These are phyloP conservation scores for Hedya salicella DNA, from an alignment of 2,888 invertebrate genomes.

Conservation along the genomic window DNA sequence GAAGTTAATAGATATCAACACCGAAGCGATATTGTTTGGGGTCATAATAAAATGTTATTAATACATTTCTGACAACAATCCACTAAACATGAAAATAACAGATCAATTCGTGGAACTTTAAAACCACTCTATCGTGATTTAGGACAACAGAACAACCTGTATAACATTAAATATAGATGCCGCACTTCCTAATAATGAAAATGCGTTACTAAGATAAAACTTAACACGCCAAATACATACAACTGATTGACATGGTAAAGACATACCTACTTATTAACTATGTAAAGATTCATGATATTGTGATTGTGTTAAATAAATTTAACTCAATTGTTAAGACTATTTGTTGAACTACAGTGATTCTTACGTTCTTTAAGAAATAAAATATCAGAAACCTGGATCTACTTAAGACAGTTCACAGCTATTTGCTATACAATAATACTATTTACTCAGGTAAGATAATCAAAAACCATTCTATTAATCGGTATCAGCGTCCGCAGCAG, in stretches of 20 bases:
- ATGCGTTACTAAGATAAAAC: background rate
- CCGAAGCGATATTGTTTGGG: background rate
- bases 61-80: background rate
- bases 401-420: constrained; percentile 12
- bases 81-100: background rate
- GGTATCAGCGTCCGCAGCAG: constrained; percentile 20
- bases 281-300: background rate
- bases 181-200: background rate
- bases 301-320: background rate
- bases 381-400: constrained; percentile 6
- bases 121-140: too few species aligned
- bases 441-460: constrained; percentile 14
- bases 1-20: background rate
- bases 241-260: background rate
- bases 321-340: too few species aligned
- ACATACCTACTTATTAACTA: background rate
- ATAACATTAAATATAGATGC: background rate
- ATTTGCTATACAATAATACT: constrained; percentile 23
- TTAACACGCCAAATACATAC: background rate
- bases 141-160: too few species aligned
- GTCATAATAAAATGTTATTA: background rate
- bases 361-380: constrained; percentile 4
- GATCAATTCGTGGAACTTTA: background rate
- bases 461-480: constrained; percentile 15
- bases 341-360: background rate